phyloP scores from a whole-genome alignment of 2,113 vertebrate genomes.

The Barnardius zonarius region DNA sequence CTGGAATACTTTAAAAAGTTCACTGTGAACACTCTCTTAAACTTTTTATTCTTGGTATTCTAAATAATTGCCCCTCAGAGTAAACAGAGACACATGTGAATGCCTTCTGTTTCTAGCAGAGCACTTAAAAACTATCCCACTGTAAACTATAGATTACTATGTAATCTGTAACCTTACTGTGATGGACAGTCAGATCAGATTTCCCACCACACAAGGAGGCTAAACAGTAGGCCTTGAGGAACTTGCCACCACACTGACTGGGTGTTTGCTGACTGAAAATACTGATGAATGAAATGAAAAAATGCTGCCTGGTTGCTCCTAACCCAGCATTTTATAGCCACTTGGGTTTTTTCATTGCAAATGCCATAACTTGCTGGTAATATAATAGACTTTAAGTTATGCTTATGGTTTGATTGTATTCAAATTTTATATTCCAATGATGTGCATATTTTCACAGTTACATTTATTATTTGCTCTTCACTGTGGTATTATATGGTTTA shows the following conservation, averaged over 20 bases:
- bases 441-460: neutral
- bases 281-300: neutral
- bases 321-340: neutral
- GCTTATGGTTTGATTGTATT: neutral
- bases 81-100: neutral
- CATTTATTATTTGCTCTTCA: neutral
- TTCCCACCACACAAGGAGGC: neutral
- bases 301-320: neutral
- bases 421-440: neutral
- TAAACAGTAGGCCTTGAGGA: neutral
- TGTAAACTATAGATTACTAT: neutral
- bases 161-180: neutral
- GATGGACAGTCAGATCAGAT: neutral
- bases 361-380: neutral
- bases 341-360: neutral
- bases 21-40: neutral
- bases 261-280: neutral
- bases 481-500: neutral
- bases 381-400: neutral
- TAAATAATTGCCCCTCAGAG: neutral
- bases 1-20: neutral
- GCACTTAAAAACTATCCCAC: neutral
- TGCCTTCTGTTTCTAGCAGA: neutral
- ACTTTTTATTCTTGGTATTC: neutral
- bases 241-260: neutral